These are phyloP conservation scores for Hyles lineata DNA, from an alignment of 2,888 invertebrate genomes.

Conservation along the genomic window DNA sequence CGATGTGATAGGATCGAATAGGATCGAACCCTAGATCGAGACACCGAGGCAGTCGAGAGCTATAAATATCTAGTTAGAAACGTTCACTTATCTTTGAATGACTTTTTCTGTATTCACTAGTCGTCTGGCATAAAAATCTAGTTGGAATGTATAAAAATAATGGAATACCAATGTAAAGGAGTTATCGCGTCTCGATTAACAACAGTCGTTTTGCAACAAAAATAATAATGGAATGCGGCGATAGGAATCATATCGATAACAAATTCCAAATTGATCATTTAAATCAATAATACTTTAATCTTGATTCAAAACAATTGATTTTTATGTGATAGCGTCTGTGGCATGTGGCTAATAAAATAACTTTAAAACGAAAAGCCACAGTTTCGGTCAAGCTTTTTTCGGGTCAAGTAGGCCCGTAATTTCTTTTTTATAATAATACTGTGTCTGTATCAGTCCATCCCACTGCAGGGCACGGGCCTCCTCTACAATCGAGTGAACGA, in stretches of 20 bases:
- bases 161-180: slow-evolving; percentile 4
- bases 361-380: too few relatives aligned
- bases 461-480: too few relatives aligned
- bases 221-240: slow-evolving; percentile 13
- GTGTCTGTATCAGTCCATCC: too few relatives aligned
- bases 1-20: too few relatives aligned
- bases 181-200: slow-evolving; percentile 1
- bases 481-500: too few relatives aligned
- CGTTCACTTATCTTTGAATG: not conserved
- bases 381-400: too few relatives aligned
- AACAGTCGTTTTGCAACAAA: not conserved
- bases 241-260: slow-evolving; percentile 6
- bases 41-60: too few relatives aligned
- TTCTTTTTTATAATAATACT: too few relatives aligned
- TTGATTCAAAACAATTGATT: not conserved
- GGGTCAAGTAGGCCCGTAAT: too few relatives aligned
- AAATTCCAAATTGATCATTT: not conserved
- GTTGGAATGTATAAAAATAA: slow-evolving; percentile 4
- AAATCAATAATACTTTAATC: not conserved
- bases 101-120: not conserved
- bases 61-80: not conserved
- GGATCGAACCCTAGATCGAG: too few relatives aligned
- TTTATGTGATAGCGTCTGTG: too few relatives aligned
- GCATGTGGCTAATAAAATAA: too few relatives aligned
- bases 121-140: not conserved